phyloP scores from a whole-genome alignment of 2,888 invertebrate genomes.

The Tryphoninae sp. region DNA sequence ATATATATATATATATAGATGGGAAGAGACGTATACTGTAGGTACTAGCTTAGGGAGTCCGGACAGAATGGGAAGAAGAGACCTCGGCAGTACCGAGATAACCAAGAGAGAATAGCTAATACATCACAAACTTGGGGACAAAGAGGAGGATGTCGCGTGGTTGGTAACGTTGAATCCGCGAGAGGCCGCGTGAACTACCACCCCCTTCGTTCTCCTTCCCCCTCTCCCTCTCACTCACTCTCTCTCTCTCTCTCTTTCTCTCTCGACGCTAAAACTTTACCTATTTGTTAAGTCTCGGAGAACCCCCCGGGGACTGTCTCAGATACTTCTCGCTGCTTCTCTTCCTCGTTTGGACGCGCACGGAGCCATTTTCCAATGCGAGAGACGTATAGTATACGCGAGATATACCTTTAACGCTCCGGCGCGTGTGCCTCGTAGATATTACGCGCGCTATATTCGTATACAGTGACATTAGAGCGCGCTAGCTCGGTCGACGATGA shows the following conservation, averaged over 20 bases:
- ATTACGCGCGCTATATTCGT: not conserved
- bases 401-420: not conserved
- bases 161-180: conserved; percentile 75
- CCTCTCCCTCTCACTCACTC: conserved; percentile 10
- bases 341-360: conserved; percentile 51
- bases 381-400: conserved; percentile 28
- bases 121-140: conserved; percentile 81
- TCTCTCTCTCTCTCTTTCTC: conserved; percentile 27
- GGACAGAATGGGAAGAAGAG: conserved; percentile 57
- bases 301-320: conserved; percentile 76
- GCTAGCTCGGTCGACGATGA: conserved; percentile 30
- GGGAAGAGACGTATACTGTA: conserved; percentile 19
- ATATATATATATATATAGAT: conserved; percentile 25
- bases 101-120: conserved; percentile 76
- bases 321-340: conserved; percentile 74
- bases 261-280: conserved; percentile 77
- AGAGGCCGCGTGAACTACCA: conserved; percentile 64
- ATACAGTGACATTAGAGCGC: conserved; percentile 9
- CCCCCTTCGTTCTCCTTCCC: conserved; percentile 17
- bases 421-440: not conserved
- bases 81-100: conserved; percentile 48
- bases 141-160: conserved; percentile 80
- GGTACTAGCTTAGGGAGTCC: conserved; percentile 45
- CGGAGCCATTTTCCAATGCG: conserved; percentile 53
- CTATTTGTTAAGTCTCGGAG: conserved; percentile 81